Evolutionary conservation across 2,797 vertebrate species (phyloP).

Genomic region (Megaceryle alcyon): DNA sequence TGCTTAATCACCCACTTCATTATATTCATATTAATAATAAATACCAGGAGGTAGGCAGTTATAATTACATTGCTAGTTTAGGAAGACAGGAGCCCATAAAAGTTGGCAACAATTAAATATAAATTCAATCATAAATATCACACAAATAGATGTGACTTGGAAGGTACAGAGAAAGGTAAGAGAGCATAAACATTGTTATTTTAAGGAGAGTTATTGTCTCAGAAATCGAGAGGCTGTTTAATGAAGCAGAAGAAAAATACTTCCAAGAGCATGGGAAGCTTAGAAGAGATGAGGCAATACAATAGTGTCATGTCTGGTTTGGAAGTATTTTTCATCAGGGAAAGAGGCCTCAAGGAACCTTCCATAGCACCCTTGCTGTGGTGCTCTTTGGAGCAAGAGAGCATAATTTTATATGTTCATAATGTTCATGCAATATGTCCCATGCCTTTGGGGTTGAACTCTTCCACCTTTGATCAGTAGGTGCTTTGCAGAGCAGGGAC

Average conservation of each 20-base stretch:
- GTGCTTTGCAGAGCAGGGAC: neutral
- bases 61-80: slow-evolving; percentile 68
- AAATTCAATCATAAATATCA: slow-evolving; percentile 36
- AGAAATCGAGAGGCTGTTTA: neutral
- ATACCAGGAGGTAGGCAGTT: slow-evolving; percentile 58
- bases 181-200: slow-evolving; percentile 12
- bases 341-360: neutral
- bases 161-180: neutral
- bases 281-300: neutral
- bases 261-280: neutral
- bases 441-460: neutral
- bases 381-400: neutral
- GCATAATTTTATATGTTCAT: neutral
- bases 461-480: neutral
- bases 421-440: neutral
- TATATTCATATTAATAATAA: slow-evolving; percentile 77
- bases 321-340: neutral
- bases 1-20: slow-evolving; percentile 72
- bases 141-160: neutral
- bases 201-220: neutral
- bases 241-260: slow-evolving; percentile 10
- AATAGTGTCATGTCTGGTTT: neutral
- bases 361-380: neutral
- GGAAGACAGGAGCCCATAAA: slow-evolving; percentile 44
- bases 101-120: slow-evolving; percentile 26